Evolutionary conservation across 2,797 vertebrate genomes (phyloP).

Genomic region (Xiphophorus birchmanni): DNA sequence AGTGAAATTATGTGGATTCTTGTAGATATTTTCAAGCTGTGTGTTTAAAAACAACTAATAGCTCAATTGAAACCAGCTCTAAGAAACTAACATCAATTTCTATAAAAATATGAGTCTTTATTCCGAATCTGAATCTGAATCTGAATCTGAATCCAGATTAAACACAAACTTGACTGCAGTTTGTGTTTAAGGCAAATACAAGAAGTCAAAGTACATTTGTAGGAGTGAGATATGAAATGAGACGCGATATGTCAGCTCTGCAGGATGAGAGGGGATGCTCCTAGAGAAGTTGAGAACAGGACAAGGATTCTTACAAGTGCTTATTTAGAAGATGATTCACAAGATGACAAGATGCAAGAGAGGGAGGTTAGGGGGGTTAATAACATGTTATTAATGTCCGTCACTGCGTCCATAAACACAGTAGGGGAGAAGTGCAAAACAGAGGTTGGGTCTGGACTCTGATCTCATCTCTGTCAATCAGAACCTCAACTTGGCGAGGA

Average conservation of each 20-base stretch:
- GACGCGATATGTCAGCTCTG: slow-evolving; percentile 17
- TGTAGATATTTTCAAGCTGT: slow-evolving; percentile 26
- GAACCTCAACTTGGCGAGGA: slow-evolving; percentile 11
- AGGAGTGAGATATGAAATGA: neutral
- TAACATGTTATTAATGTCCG: slow-evolving; percentile 52
- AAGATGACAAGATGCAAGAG: slow-evolving; percentile 14
- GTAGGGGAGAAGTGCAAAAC: slow-evolving; percentile 34
- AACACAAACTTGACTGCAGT: slow-evolving; percentile 46
- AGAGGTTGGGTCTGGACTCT: slow-evolving; percentile 48
- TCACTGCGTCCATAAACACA: slow-evolving; percentile 33
- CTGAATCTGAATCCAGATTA: too few species aligned
- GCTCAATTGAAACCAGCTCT: slow-evolving; percentile 34
- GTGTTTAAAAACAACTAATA: slow-evolving; percentile 25
- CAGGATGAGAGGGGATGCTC: slow-evolving; percentile 11
- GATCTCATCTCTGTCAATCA: slow-evolving; percentile 46
- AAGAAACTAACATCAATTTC: slow-evolving; percentile 69
- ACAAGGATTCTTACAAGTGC: slow-evolving; percentile 32
- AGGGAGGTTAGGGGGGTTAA: slow-evolving; percentile 22
- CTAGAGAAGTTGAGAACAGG: slow-evolving; percentile 13
- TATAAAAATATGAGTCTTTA: slow-evolving; percentile 49
- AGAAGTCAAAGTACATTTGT: slow-evolving; percentile 7
- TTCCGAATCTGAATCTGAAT: slow-evolving; percentile 53
- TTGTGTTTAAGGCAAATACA: slow-evolving; percentile 59
- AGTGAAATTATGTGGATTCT: neutral
- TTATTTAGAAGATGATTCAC: slow-evolving; percentile 51